Percentiles rank a stretch among this genome's conserved stretches.
phyloP scores from a whole-genome alignment of 2,113 vertebrate genomes.

The Elachura formosa region DNA sequence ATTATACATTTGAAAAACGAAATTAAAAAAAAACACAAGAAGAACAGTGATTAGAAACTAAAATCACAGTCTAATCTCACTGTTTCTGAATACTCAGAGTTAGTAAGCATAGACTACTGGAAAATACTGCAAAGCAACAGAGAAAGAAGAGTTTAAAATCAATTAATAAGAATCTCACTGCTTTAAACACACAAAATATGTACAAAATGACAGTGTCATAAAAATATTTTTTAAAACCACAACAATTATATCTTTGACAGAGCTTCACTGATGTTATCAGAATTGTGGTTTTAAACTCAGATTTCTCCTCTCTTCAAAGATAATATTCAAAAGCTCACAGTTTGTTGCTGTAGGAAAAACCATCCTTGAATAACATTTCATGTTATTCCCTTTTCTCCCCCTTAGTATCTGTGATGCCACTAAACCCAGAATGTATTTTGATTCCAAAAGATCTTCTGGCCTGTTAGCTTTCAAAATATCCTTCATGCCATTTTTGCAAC shows the following conservation, averaged over 20 bases:
- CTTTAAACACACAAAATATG: not conserved
- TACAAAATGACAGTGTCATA: not conserved
- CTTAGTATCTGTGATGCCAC: not conserved
- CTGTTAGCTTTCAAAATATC: conserved; percentile 27
- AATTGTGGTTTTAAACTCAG: not conserved
- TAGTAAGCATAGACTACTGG: not conserved
- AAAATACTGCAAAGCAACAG: not conserved
- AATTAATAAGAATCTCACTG: not conserved
- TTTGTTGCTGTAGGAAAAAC: not conserved
- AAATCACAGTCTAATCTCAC: not conserved
- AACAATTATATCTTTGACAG: not conserved
- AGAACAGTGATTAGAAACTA: not conserved
- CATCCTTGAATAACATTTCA: not conserved
- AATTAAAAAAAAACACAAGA: not conserved
- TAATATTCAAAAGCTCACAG: not conserved
- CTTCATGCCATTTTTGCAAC: conserved; percentile 33
- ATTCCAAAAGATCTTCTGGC: conserved; percentile 18
- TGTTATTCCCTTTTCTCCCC: not conserved
- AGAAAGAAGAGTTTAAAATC: not conserved
- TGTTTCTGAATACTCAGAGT: not conserved
- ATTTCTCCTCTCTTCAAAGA: not conserved
- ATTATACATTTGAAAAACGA: not conserved
- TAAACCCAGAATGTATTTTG: not conserved
- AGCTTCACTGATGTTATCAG: not conserved
- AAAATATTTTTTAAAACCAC: not conserved